Evolutionary conservation across 2,888 invertebrate species (phyloP).

Genomic region (Scaptomyza flava): DNA sequence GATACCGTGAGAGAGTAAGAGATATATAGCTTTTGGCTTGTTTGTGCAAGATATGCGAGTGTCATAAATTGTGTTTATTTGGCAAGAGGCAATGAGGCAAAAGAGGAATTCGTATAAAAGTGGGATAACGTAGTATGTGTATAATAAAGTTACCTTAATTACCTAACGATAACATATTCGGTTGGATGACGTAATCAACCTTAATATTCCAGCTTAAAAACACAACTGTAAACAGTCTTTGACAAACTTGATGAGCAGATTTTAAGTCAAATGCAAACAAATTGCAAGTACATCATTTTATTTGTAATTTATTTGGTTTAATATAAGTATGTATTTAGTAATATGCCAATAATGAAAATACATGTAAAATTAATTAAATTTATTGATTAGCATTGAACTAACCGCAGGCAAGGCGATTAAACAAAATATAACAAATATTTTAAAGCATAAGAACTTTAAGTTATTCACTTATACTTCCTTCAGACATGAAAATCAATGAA

Average conservation of each 20-base stretch:
- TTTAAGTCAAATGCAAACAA: slow-evolving; percentile 4
- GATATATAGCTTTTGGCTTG: slow-evolving; percentile 28
- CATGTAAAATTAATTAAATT: background rate
- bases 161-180: slow-evolving; percentile 48
- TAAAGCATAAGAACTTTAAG: no score
- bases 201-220: slow-evolving; percentile 4
- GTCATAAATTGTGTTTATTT: slow-evolving; percentile 62
- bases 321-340: slow-evolving; percentile 4
- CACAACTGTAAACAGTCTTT: slow-evolving; percentile 9
- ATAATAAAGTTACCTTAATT: slow-evolving; percentile 59
- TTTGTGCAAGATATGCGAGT: slow-evolving; percentile 48
- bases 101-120: slow-evolving; percentile 9
- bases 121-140: slow-evolving; percentile 12
- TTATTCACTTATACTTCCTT: no score
- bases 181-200: slow-evolving; percentile 43
- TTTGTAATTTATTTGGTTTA: background rate
- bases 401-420: background rate
- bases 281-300: slow-evolving; percentile 1
- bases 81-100: slow-evolving; percentile 15
- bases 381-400: background rate
- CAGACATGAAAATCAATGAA: no score
- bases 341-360: background rate
- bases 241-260: slow-evolving; percentile 17
- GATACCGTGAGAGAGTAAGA: background rate
- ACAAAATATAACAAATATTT: no score